Conservation (phyloP, 2,113 vertebrate genomes). For the Etheostoma spectabile region DNA sequence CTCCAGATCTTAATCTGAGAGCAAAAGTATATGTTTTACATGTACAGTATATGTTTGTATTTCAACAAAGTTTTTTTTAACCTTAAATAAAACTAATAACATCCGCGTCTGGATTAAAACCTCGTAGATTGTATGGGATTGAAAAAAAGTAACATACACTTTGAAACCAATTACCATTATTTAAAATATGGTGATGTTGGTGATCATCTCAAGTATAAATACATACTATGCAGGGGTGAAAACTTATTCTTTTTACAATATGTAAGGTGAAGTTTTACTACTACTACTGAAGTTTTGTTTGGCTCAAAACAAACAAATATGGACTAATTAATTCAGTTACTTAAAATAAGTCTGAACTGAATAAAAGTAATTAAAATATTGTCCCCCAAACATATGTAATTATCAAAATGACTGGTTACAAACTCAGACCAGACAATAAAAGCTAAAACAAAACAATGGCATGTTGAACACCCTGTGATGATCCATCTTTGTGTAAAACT, state of each 20-base stretch:
- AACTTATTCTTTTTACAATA: no score
- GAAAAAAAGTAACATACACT: no score
- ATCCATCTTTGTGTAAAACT: neutral
- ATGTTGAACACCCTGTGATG: neutral
- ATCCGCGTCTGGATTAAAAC: neutral
- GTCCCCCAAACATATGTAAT: neutral
- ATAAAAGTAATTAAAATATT: neutral
- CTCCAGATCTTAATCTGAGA: neutral
- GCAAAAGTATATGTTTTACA: no score
- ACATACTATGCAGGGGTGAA: no score
- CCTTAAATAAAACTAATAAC: neutral
- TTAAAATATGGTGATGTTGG: no score
- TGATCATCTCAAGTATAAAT: no score
- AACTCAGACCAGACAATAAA: neutral
- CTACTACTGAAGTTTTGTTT: neutral
- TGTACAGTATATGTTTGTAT: neutral
- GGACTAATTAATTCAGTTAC: neutral
- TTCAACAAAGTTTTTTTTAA: neutral
- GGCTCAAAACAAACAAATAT: neutral
- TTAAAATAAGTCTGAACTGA: neutral
- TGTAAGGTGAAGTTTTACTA: no score
- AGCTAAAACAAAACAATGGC: neutral
- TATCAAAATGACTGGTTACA: neutral
- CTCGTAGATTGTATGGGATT: no score
- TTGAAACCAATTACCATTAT: no score